A percentile compares a stretch with the other conserved stretches of the same genome.
Conservation (phyloP, 2,113 vertebrate genomes). For the Falcunculus frontatus region DNA sequence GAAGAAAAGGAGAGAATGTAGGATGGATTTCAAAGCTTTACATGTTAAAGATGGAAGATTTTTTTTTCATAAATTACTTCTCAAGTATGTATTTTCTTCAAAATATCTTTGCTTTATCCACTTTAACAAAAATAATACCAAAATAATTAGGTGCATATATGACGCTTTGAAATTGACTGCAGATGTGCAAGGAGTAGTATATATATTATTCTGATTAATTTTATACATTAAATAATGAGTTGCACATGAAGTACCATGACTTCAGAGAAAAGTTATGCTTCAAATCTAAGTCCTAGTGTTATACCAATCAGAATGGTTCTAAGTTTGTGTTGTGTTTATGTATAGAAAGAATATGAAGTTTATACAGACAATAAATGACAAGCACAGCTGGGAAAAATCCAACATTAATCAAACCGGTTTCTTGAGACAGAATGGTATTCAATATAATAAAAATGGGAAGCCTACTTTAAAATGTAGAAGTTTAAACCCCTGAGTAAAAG, state of each 20-base stretch:
- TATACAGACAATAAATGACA: background rate
- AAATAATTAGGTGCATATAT: background rate
- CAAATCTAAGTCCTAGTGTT: background rate
- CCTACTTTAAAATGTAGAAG: background rate
- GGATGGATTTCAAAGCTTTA: background rate
- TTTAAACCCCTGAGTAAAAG: background rate
- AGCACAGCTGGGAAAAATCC: background rate
- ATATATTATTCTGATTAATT: background rate
- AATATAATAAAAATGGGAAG: background rate
- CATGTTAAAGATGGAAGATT: background rate
- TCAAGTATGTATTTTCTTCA: background rate
- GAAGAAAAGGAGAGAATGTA: background rate
- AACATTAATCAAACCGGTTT: background rate
- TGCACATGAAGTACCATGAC: background rate
- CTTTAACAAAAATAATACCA: background rate
- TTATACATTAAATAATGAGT: background rate
- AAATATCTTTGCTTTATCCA: background rate
- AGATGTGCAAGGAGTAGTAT: background rate
- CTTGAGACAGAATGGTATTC: background rate
- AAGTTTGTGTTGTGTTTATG: background rate
- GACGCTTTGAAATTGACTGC: background rate
- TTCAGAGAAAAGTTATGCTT: background rate
- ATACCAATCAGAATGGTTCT: background rate
- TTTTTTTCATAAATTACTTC: background rate
- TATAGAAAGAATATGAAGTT: background rate